Evolutionary conservation across 2,797 vertebrate species (phyloP).

Genomic region (Spheniscus humboldti): DNA sequence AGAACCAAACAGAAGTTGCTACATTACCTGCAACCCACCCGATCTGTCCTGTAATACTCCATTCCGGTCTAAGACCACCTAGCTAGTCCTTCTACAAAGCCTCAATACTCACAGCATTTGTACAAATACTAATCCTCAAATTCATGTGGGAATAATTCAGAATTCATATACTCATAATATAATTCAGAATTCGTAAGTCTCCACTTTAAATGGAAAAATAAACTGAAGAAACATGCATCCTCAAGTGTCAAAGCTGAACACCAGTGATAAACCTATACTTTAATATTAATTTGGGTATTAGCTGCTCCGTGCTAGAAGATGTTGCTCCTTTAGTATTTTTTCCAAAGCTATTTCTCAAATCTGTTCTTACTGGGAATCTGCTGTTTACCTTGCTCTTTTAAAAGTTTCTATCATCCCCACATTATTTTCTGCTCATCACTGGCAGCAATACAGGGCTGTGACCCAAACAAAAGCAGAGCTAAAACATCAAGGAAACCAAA

Average conservation of each 20-base stretch:
- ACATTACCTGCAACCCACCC: not conserved
- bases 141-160: not conserved
- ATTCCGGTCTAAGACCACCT: not conserved
- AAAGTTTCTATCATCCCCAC: not conserved
- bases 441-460: rapidly evolving
- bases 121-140: not conserved
- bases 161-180: not conserved
- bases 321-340: not conserved
- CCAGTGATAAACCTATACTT: not conserved
- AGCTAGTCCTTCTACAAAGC: not conserved
- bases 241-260: not conserved
- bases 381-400: not conserved
- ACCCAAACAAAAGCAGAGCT: not conserved
- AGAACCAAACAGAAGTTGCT: not conserved
- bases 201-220: not conserved
- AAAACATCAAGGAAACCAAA: not conserved
- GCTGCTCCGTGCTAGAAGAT: not conserved
- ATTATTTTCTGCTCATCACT: not conserved
- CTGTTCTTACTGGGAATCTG: not conserved
- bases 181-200: not conserved
- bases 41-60: not conserved
- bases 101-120: not conserved
- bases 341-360: not conserved
- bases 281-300: not conserved
- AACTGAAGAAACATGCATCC: not conserved